Evolutionary conservation across 53 echinoderm and acorn worm species (phyloP).

Genomic region (Patiria pectinifera): DNA sequence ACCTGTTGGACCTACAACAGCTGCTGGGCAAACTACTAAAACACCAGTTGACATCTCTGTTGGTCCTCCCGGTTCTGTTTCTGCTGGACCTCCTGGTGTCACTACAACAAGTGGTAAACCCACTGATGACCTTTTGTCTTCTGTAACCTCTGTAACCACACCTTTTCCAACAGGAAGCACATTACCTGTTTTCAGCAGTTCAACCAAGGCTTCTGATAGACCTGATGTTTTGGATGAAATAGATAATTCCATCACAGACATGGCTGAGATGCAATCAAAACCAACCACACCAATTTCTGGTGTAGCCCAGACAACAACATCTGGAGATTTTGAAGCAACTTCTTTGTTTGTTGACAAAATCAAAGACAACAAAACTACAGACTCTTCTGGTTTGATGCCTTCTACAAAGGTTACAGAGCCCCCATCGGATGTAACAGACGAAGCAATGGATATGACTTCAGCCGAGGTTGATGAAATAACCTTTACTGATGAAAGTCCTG

Average conservation of each 20-base stretch:
- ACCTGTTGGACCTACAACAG: no score
- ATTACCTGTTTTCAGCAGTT: background rate
- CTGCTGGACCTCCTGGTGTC: constrained; percentile 2
- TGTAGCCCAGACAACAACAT: background rate
- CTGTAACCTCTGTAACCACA: background rate
- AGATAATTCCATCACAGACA: background rate
- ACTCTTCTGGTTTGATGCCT: no score
- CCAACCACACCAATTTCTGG: background rate
- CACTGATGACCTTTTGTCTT: background rate
- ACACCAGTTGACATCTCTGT: no score
- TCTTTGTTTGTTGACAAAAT: background rate
- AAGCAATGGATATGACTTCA: no score
- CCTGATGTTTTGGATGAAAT: background rate
- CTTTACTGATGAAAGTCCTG: no score
- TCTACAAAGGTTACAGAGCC: no score
- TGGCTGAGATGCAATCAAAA: background rate
- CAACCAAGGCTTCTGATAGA: background rate
- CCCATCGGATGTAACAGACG: no score
- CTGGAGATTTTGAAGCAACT: background rate
- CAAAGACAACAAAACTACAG: background rate
- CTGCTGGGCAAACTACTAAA: no score
- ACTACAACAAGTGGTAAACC: background rate
- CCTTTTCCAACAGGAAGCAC: background rate
- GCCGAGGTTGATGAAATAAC: no score
- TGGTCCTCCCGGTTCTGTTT: no score